A percentile compares a stretch with the other conserved stretches of the same genome.
Evolutionary conservation across 2,888 invertebrate species (phyloP).

Genomic region (Clusia tigrina): DNA sequence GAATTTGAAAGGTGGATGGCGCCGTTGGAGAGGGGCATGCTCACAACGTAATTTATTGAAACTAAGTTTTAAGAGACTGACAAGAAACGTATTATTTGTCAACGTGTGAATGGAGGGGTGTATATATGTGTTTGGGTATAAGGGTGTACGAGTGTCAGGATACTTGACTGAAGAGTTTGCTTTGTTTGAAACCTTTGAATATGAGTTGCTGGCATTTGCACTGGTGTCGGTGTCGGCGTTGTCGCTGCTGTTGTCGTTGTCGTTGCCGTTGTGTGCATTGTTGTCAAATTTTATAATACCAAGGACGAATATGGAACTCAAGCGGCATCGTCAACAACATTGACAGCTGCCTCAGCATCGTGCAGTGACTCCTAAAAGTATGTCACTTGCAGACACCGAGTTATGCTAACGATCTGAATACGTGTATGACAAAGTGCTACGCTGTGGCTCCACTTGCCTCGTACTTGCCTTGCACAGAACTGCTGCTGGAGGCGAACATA

Average conservation of each 20-base stretch:
- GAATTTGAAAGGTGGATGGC: background rate
- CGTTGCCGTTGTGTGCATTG: no score
- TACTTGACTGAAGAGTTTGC: background rate
- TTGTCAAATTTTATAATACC: constrained; percentile 1
- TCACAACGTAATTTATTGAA: background rate
- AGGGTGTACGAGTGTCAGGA: background rate
- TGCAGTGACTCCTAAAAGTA: background rate
- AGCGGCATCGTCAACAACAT: background rate
- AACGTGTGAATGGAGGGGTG: background rate
- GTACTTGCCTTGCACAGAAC: constrained; percentile 3
- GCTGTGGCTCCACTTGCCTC: constrained; percentile 3
- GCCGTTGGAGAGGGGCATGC: background rate
- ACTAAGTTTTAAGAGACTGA: background rate
- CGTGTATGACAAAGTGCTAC: constrained; percentile 8
- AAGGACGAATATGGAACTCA: background rate
- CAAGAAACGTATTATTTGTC: background rate
- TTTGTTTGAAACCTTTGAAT: background rate
- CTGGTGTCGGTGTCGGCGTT: background rate
- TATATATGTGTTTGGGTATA: background rate
- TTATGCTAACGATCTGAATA: constrained; percentile 12
- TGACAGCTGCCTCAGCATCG: background rate
- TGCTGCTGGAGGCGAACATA: background rate
- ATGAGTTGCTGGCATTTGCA: no score
- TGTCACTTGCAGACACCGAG: background rate
- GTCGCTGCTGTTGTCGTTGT: background rate